Evolutionary conservation across 2,888 invertebrate species (phyloP).

Genomic region (Sphaerolaimus hirsutus): DNA sequence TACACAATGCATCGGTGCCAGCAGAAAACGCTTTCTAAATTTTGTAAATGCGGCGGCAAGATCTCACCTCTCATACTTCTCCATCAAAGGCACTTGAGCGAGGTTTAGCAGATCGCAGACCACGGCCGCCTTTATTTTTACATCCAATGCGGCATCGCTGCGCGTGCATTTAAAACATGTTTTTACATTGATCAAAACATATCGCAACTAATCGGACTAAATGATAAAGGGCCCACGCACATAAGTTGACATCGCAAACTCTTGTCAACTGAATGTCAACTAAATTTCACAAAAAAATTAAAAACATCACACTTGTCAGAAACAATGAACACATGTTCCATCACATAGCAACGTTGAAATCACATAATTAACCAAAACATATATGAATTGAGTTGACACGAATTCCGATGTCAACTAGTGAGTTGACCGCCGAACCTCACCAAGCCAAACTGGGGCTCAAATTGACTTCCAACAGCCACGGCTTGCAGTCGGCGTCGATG

Average conservation of each 20-base stretch:
- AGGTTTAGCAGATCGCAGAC: slow-evolving; percentile 70
- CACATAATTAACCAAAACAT: not conserved
- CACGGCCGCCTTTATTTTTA: slow-evolving; percentile 69
- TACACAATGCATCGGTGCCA: no score
- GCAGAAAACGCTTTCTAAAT: no score
- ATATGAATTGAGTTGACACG: not conserved
- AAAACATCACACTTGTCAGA: no score
- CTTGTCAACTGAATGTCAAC: no score
- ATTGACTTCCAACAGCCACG: slow-evolving; percentile 84
- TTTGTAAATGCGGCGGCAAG: no score
- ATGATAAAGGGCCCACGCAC: no score
- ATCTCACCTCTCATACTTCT: no score
- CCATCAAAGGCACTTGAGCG: slow-evolving; percentile 48
- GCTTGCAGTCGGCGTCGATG: slow-evolving; percentile 65
- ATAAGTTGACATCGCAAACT: no score
- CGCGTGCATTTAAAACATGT: no score
- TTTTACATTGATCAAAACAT: not conserved
- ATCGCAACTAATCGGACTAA: slow-evolving; percentile 1
- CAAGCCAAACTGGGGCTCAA: slow-evolving; percentile 43
- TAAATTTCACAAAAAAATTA: no score
- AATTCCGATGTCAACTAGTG: not conserved
- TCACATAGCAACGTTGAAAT: no score
- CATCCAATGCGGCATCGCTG: slow-evolving; percentile 69
- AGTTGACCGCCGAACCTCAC: slow-evolving; percentile 8
- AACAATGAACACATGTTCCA: no score